Base-by-base conservation (phyloP, 2,113 vertebrate species). In the Oenanthe oenanthe region DNA sequence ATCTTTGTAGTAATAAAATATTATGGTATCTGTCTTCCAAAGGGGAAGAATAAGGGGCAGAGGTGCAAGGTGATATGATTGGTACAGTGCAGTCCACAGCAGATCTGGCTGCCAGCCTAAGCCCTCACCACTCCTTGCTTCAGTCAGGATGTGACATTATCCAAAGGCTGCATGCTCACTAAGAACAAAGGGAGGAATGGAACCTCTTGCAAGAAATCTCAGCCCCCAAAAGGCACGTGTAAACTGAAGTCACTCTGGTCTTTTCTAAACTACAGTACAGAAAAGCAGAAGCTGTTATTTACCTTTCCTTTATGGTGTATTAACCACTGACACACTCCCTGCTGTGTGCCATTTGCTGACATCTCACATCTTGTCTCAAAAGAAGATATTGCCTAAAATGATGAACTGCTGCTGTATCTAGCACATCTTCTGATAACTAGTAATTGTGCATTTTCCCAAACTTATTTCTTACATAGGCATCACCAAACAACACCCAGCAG, bases 391-490 rank as follows among this genome's bases (percentile, higher is more conserved):
- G 57, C 29, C 65, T 38, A 53, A 45, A 80, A 70, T 36, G 1
- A 32, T 13, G 17, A 66, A 40, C 19, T 57, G 42, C 36, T 61
- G 24, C 6, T 51, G 24, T 21, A 67, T 65, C 58, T 31, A 76
- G 47, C 88, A 7, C 8, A 65, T 7, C 67, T 82, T 48, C 31
- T 66, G 28, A 22, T 38, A 51, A 32, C 47, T 74, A 32, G 9
- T 70, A 68, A 7, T 6, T 38, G 13, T 43, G 42, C 9, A 8
- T 82, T 89, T 89, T 76, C n/a, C 38, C 36, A 54, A 57, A 43
- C 0, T 0, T 10, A 18, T 26, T 82, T 85, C 36, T 66, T 34
- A 58, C 36, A 48, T 0, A 34, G 28, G 45, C 36, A 82, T 42
- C 73, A 58, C 20, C 40, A 62, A 73, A 84, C 25, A 74, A 22